Base-by-base conservation (phyloP, 2,888 invertebrate genomes). In the Diloba caeruleocephala region DNA sequence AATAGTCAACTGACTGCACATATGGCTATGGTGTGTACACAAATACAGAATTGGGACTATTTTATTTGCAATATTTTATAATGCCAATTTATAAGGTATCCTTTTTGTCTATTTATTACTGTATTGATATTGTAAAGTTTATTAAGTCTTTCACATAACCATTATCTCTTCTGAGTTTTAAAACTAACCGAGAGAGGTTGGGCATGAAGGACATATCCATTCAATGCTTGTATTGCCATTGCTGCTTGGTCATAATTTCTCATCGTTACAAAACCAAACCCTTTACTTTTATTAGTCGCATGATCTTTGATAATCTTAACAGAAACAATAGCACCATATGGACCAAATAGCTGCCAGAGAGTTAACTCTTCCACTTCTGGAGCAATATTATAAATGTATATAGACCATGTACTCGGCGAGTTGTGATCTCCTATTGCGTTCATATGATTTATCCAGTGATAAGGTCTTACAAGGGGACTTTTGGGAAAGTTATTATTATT, bases 91-190 rank as follows among this genome's bases (percentile, higher is more conserved):
- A 89, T 85, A 81, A 82, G 74, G 79, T 79, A 71, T 63, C 43
- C 74, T 79, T 65, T 87, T 91, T 85, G 85, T 89, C 89, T 92
- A 91, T 89, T 85, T 80, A 79, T 88, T 90, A 90, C 89, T 89
- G 91, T 91, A 90, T 88, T 92, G 91, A 92, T 92, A 91, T 90
- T 89, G 87, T 88, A 87, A 85, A 87, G 81, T 84, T 84, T 85
- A 82, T 80, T 77, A 84, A 86, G 83, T 85, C 82, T 84, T 79
- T 80, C 44, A 74, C 77, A 81, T 85, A 73, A 82, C 81, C 93
- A 94, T 94, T 94, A 94, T 94, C 94, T 94, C 83, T 94, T 94
- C 81, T 94, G 93, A 31, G 93, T 94, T 75, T 94, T 94, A 79
- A 94, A 94, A 88, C 94, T 94, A 83, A 94, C 93, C 66, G 93